These are phyloP conservation scores for Dendroctonus valens DNA, from an alignment of 1,140 invertebrate genomes.

Conservation along the genomic window DNA sequence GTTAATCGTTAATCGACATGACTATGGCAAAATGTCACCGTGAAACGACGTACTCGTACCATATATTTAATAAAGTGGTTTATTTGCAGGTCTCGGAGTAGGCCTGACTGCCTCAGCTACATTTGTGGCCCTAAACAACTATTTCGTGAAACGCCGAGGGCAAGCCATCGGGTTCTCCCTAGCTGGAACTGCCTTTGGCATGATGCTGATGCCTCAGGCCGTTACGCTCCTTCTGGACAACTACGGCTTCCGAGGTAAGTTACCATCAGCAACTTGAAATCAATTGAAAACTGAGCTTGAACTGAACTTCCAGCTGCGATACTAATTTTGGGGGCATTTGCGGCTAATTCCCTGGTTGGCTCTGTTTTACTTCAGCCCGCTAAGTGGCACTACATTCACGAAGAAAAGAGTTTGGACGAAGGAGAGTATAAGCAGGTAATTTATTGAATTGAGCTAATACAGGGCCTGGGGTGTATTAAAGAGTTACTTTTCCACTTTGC, in stretches of 20 bases:
- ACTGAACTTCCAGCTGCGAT: conserved; percentile 55
- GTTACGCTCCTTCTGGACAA: conserved; percentile 60
- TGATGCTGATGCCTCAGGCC: conserved; percentile 73
- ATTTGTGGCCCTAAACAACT: conserved; percentile 72
- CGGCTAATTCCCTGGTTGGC: conserved; percentile 65
- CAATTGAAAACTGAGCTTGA: neutral
- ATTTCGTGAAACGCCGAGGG: conserved; percentile 70
- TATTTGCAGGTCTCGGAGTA: conserved; percentile 62
- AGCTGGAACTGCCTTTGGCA: conserved; percentile 71
- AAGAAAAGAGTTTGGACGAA: conserved; percentile 54
- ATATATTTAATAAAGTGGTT: neutral
- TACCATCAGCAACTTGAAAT: neutral
- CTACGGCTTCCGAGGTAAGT: conserved; percentile 56
- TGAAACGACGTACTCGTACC: neutral
- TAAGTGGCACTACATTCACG: conserved; percentile 63
- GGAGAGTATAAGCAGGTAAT: conserved; percentile 49
- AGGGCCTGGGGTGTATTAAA: neutral
- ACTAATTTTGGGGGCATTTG: conserved; percentile 63
- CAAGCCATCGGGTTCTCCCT: conserved; percentile 74
- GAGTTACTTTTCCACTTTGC: conserved; percentile 36
- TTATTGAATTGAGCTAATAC: conserved; percentile 2
- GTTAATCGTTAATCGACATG: too few relatives aligned
- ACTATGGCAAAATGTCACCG: too few relatives aligned
- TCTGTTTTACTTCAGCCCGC: conserved; percentile 66
- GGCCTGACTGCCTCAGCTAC: conserved; percentile 68